Evolutionary conservation across 2,888 invertebrate species (phyloP), one percentile per base, ranked within the genome.

Genomic region (Agrochola circellaris): DNA sequence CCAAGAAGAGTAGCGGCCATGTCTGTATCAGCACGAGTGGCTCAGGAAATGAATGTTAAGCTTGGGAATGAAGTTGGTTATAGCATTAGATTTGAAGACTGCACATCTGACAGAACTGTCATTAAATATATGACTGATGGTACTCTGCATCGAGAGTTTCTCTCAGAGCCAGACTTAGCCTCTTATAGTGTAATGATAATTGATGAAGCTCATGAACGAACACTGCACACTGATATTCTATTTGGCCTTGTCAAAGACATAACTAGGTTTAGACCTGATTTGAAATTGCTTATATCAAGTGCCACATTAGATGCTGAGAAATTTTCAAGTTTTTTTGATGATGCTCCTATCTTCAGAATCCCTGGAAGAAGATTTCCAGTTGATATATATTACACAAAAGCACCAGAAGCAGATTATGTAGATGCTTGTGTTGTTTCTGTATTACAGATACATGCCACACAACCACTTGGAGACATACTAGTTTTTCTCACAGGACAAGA

Each of bases 121-220:
- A 97, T 99, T 69, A 99, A 99, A 95, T 99, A 99, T 93, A 99
- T 99, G 99, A 99, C 99, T 51, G 99, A 99, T 95, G 99, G 99
- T 91, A 99, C 99, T 91, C 95, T 99, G 64, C 98, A 99, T 86
- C 97, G 99, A 91, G 99, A 99, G 96, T 99, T 99, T 94, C 97
- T 99, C 4, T 98, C 99, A 64, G 99, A 99, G 94, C 99, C 99
- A 0, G 99, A 99, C 96, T 97, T 99, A 76, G 98, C 98, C 62
- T 98, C 99, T 4, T 99, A 99, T 95, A 99, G 99, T 96, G 99
- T 99, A 0, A 99, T 99, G 98, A 99, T 99, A 78, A 99, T 99
- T 92, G 99, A 99, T 94, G 99, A 99, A 97, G 99, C 99, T 83
- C 99, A 99, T 95, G 99, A 99, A 94, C 97, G 99, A 62, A 99